phyloP scores from a whole-genome alignment of 2,888 invertebrate species.

The Tipula vernalis region DNA sequence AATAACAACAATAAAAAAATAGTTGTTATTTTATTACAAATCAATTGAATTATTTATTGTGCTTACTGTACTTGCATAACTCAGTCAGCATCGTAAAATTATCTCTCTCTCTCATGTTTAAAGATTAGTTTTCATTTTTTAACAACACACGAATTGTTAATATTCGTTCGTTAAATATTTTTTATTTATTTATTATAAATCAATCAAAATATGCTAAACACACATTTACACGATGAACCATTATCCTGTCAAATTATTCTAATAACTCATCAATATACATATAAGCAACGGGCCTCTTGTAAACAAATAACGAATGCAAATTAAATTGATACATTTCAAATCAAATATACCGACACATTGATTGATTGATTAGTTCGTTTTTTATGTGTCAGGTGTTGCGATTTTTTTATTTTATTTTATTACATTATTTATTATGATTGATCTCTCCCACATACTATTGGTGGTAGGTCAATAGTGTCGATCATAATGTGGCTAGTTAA shows the following conservation, averaged over 20 bases:
- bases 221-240: not conserved
- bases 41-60: not conserved
- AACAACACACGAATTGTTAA: not conserved
- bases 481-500: not conserved
- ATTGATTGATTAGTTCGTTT: not conserved
- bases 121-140: not conserved
- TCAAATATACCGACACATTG: not conserved
- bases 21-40: not conserved
- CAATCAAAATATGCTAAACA: not conserved
- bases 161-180: not conserved
- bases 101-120: not conserved
- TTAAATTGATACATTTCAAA: not conserved
- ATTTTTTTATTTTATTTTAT: not conserved
- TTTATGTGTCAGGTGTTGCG: not conserved
- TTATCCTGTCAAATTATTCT: not conserved
- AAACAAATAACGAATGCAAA: not conserved
- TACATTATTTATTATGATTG: not conserved
- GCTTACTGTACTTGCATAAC: not conserved
- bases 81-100: not conserved
- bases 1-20: not conserved
- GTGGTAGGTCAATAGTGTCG: not conserved
- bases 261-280: not conserved
- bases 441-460: not conserved
- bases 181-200: not conserved
- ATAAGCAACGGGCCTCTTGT: not conserved